A percentile compares a stretch with the other conserved stretches of the same genome.
phyloP scores from a whole-genome alignment of 2,888 invertebrate genomes.

The Chrysina gloriosa region DNA sequence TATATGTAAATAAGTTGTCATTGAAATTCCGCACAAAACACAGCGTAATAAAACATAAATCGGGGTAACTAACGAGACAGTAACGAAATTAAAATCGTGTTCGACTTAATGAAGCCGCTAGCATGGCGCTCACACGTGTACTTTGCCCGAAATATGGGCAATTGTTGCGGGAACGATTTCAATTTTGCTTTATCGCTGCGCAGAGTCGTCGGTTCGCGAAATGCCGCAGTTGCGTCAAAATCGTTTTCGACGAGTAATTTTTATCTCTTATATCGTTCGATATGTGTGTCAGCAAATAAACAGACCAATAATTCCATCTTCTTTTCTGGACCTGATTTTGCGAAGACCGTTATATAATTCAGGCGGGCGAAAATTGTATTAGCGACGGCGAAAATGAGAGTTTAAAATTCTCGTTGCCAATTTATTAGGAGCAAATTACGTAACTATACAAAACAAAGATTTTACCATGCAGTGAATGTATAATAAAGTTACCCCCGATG shows the following conservation, averaged over 20 bases:
- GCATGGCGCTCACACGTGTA: slow-evolving; percentile 1
- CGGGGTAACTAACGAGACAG: neutral
- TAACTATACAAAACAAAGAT: too few species aligned
- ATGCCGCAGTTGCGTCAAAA: slow-evolving; percentile 26
- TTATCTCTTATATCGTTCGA: neutral
- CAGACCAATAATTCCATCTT: neutral
- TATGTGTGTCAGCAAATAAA: slow-evolving; percentile 12
- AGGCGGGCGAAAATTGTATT: too few species aligned
- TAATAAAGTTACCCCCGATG: too few species aligned
- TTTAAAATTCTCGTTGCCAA: too few species aligned
- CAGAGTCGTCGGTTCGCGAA: neutral
- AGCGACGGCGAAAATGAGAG: too few species aligned
- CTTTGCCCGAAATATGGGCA: slow-evolving; percentile 4
- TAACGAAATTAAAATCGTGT: slow-evolving; percentile 19
- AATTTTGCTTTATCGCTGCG: slow-evolving; percentile 22
- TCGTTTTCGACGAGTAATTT: neutral
- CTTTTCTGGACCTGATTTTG: too few species aligned
- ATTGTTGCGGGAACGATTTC: slow-evolving; percentile 19
- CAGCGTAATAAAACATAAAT: slow-evolving; percentile 19
- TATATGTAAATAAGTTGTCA: too few species aligned
- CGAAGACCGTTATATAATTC: too few species aligned
- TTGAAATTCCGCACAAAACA: too few species aligned
- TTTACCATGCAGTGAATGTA: too few species aligned
- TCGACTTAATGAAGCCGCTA: slow-evolving; percentile 12
- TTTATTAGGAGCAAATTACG: too few species aligned